Percentiles rank a stretch among this genome's conserved stretches.
These are phyloP conservation scores for Phaonia tiefii DNA, from an alignment of 2,888 invertebrate species.

Conservation along the genomic window DNA sequence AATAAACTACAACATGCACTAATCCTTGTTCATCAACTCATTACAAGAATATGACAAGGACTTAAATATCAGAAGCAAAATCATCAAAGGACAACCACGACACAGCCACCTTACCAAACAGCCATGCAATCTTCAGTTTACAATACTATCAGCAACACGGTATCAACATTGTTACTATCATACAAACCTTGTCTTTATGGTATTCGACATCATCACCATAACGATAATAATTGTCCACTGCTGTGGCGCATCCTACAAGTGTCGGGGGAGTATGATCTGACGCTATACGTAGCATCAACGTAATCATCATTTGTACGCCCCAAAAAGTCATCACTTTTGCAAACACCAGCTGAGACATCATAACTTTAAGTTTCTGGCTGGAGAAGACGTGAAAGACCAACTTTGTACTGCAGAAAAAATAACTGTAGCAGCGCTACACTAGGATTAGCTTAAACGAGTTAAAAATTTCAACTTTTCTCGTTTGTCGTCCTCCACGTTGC, in stretches of 20 bases:
- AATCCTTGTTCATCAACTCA: slow-evolving; percentile 72
- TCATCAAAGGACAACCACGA: slow-evolving; percentile 6
- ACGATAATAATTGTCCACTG: slow-evolving; percentile 56
- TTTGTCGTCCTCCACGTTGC: background rate
- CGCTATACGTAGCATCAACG: background rate
- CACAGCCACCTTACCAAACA: background rate
- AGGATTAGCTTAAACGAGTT: slow-evolving; percentile 60
- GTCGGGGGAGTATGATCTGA: background rate
- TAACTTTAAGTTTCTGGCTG: slow-evolving; percentile 56
- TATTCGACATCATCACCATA: background rate
- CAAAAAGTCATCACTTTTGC: slow-evolving; percentile 62
- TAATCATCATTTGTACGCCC: slow-evolving; percentile 50
- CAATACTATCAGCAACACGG: background rate
- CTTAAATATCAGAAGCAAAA: slow-evolving; percentile 61
- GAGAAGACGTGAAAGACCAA: slow-evolving; percentile 27
- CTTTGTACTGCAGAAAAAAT: slow-evolving; percentile 7
- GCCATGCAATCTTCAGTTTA: slow-evolving; percentile 15
- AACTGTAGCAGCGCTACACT: slow-evolving; percentile 26
- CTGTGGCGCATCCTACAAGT: slow-evolving; percentile 9
- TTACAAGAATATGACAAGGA: slow-evolving; percentile 69
- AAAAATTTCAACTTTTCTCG: slow-evolving; percentile 24
- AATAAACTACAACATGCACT: slow-evolving; percentile 67
- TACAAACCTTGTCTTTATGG: slow-evolving; percentile 27
- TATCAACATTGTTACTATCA: background rate
- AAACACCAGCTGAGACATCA: slow-evolving; percentile 64